Percentiles rank a stretch among this genome's conserved stretches.
These are phyloP conservation scores for Acanthosepion esculentum DNA, from an alignment of 2,888 invertebrate species.

Conservation along the genomic window DNA sequence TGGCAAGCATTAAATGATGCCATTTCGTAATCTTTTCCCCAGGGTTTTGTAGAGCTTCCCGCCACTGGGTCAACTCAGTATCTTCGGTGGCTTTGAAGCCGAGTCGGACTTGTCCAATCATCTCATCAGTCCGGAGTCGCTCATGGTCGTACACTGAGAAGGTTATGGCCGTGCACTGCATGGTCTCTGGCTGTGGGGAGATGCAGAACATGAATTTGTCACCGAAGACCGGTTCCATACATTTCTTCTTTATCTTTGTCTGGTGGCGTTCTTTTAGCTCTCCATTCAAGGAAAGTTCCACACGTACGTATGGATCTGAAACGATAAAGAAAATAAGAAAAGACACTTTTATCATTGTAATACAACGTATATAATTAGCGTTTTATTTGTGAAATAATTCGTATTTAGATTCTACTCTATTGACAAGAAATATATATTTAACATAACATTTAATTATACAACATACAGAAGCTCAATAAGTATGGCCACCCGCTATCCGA, in stretches of 20 bases:
- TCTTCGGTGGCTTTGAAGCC: conserved; percentile 73
- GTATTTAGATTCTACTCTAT: too few species aligned
- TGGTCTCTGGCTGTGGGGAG: conserved; percentile 68
- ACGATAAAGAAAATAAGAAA: conserved; percentile 46
- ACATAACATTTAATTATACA: too few species aligned
- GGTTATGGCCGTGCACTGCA: conserved; percentile 73
- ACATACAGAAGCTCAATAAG: too few species aligned
- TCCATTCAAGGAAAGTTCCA: conserved; percentile 71
- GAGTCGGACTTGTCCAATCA: conserved; percentile 73
- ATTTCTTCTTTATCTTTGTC: conserved; percentile 64
- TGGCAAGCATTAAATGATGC: conserved; percentile 68
- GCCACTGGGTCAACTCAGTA: conserved; percentile 74
- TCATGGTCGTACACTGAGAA: conserved; percentile 71
- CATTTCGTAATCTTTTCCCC: conserved; percentile 70
- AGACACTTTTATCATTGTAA: background rate
- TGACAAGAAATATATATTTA: too few species aligned
- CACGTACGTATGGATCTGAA: conserved; percentile 75
- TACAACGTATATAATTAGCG: background rate
- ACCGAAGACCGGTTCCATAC: conserved; percentile 63
- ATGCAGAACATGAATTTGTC: conserved; percentile 66
- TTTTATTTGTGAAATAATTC: too few species aligned
- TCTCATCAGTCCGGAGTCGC: conserved; percentile 73
- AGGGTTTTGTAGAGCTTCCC: conserved; percentile 71
- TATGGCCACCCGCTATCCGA: too few species aligned
- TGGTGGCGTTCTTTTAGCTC: conserved; percentile 68